phyloP scores from a whole-genome alignment of 2,888 invertebrate species.

The Lapara coniferarum region DNA sequence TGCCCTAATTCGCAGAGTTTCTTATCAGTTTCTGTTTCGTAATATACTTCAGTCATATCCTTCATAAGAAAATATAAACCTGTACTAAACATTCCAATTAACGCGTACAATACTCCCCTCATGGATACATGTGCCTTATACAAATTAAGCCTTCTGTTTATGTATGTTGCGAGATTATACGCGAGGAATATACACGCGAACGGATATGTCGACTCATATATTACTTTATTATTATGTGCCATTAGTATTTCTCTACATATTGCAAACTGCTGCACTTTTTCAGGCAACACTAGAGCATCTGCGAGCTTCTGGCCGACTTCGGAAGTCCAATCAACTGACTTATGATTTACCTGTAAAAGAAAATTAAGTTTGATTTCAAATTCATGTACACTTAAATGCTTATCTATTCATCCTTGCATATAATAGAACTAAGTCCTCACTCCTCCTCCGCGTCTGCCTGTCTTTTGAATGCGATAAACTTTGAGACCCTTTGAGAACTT shows the following conservation, averaged over 20 bases:
- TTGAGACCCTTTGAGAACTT: no score
- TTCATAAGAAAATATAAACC: conserved; percentile 86
- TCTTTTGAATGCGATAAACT: no score
- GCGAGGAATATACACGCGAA: conserved; percentile 72
- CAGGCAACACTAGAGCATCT: conserved; percentile 88
- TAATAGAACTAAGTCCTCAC: no score
- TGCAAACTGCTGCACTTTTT: conserved; percentile 91
- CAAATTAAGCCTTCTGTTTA: conserved; percentile 83
- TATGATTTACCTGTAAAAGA: conserved; percentile 82
- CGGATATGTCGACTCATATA: conserved; percentile 82
- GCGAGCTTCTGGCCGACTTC: conserved; percentile 85
- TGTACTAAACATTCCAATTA: conserved; percentile 82
- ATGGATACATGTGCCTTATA: conserved; percentile 78
- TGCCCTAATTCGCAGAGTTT: conserved; percentile 83
- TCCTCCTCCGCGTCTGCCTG: no score
- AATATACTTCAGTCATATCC: conserved; percentile 85
- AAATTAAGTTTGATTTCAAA: not conserved
- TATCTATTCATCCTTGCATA: not conserved
- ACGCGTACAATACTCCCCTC: conserved; percentile 76
- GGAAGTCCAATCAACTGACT: conserved; percentile 86
- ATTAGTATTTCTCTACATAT: conserved; percentile 89
- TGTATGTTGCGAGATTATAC: conserved; percentile 76
- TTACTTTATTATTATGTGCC: conserved; percentile 83
- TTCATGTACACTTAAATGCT: not conserved
- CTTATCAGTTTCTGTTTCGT: conserved; percentile 86